These are phyloP conservation scores for Anoncus sp. DNA, from an alignment of 2,888 invertebrate genomes.

Conservation along the genomic window DNA sequence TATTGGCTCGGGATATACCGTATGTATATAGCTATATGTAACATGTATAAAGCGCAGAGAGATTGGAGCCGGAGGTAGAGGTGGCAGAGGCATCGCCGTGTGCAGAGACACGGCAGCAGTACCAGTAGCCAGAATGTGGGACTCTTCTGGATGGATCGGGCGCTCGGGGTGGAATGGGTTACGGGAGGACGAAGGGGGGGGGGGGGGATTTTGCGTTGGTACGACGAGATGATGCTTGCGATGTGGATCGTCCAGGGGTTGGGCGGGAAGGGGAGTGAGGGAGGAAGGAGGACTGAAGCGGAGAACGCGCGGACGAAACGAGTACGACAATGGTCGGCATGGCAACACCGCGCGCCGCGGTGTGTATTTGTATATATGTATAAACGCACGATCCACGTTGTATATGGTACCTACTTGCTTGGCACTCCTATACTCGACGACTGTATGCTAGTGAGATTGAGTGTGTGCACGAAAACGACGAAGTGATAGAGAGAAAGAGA, in stretches of 20 bases:
- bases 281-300: conserved; percentile 64
- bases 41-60: no score
- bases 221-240: background rate
- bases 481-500: conserved; percentile 52
- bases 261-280: conserved; percentile 36
- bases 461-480: conserved; percentile 54
- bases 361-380: no score
- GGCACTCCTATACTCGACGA: conserved; percentile 8
- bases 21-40: no score
- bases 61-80: conserved; percentile 48
- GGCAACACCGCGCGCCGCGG: conserved; percentile 77
- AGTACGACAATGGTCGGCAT: conserved; percentile 80
- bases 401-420: conserved; percentile 30
- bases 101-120: conserved; percentile 26
- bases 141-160: background rate
- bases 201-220: background rate
- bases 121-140: conserved; percentile 7
- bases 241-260: conserved; percentile 25
- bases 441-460: conserved; percentile 36
- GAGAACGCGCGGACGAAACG: conserved; percentile 62
- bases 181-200: conserved; percentile 16
- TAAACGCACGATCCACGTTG: conserved; percentile 29
- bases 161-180: conserved; percentile 1
- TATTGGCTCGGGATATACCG: no score
- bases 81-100: conserved; percentile 47